Evolutionary conservation across 2,113 vertebrate species (phyloP).

Genomic region (Paramormyrops kingsleyae): DNA sequence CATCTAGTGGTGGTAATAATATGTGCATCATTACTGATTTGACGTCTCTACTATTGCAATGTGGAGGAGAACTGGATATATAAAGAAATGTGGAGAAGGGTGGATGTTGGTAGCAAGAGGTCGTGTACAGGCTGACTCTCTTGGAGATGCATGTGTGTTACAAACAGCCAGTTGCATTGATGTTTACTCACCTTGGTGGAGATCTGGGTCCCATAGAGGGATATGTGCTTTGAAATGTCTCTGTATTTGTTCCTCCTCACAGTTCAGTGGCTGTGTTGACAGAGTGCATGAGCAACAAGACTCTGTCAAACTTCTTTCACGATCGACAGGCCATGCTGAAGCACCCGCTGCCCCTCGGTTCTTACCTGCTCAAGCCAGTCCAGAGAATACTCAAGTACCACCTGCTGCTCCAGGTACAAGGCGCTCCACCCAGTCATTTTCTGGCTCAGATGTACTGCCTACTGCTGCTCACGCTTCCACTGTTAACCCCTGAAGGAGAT

Average conservation of each 20-base stretch:
- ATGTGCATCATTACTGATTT: neutral
- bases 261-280: neutral
- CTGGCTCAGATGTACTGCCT: neutral
- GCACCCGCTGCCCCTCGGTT: neutral
- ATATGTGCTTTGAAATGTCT: neutral
- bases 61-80: neutral
- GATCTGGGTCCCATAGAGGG: neutral
- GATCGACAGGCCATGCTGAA: neutral
- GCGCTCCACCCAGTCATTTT: neutral
- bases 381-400: neutral
- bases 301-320: neutral
- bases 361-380: neutral
- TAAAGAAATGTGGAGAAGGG: neutral
- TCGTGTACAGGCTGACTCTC: neutral
- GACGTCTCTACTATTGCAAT: neutral
- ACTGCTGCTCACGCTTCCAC: neutral
- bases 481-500: slow-evolving; percentile 72
- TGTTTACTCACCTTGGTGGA: neutral
- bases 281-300: neutral
- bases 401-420: neutral
- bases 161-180: neutral
- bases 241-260: neutral
- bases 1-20: neutral
- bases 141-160: neutral
- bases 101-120: neutral